Base-by-base conservation (phyloP, 2,113 vertebrate genomes). In the Cebidichthys violaceus region DNA sequence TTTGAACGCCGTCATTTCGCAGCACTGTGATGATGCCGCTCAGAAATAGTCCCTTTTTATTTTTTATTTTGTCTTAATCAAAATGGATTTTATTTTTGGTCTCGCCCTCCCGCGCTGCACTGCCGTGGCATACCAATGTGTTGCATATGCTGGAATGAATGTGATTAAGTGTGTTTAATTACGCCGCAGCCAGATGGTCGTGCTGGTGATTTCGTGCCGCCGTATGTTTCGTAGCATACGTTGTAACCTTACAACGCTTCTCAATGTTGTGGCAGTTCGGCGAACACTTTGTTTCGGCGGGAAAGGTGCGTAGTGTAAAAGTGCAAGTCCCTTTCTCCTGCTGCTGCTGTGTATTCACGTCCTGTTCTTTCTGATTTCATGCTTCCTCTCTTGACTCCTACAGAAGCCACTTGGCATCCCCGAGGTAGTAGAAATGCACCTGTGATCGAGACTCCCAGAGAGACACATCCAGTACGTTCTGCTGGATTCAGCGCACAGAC, bases 111-210 rank as follows among this genome's bases (percentile, higher is more conserved):
- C 27, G 11, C n/a, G 82, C 67, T 71, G 39, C 65, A 64, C 72
- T 2, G 37, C 69, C 5, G 72, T 37, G 27, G 76, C 79, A 22
- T 78, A 59, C 77, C 64, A 84, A 69, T 70, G 66, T 5, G 50
- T 69, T 41, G 72, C 86, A 85, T 89, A 86, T 89, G 86, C 80
- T 59, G 3, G 7, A 76, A 77, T 78, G 7, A 76, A 77, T 78
- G 69, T 85, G 86, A 91, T 93, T 72, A 87, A 87, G 64, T 83
- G 83, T 72, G 83, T 92, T 89, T 90, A 87, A 92, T 92, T 88
- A 84, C 59, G 72, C 81, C 1, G 22, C 47, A n/a, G 73, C 81
- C 91, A 91, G 90, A 92, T 92, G 89, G 90, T 81, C 50, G 72
- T 70, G 64, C 47, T 66, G 81, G 70, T 73, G 78, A 79, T 85